Base-by-base conservation (phyloP, 2,113 vertebrate species). In the Cyanocitta stelleri region DNA sequence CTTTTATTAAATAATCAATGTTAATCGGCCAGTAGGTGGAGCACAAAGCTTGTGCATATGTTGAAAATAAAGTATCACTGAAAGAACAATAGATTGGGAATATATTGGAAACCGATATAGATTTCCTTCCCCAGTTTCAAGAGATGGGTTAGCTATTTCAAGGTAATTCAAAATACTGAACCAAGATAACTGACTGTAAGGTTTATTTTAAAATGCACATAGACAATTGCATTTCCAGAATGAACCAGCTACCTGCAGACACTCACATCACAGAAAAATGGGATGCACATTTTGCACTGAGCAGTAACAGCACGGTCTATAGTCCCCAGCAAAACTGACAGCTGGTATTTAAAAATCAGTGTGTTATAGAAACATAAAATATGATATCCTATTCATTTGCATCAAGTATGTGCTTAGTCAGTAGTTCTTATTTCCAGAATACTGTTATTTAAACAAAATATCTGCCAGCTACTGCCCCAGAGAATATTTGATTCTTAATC, bases 11-110 rank as follows among this genome's bases (percentile, higher is more conserved):
- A 68, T 61, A 82, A 78, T 56, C 76, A 85, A 3, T 62, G 81
- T 61, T 83, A 79, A 85, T 49, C 77, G 91, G 74, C 94, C 95
- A 95, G 93, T 19, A 97, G 94, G 67, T 92, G 96, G 95, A 92
- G 96, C 87, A 96, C 74, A 91, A 91, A 73, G 66, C 91, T 83
- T 79, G 62, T 62, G 23, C 32, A 33, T 68, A 66, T 37, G 17
- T 67, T 56, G 51, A 84, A 91, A 94, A 76, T 10, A 51, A 76
- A 59, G 8, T 54, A 43, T 24, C 71, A 72, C 4, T 2, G 32
- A 30, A 87, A 86, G 76, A 59, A 5, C 15, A 80, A 35, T 14
- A 44, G 27, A 81, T 51, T 51, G 7, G 18, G 19, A 91, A 75
- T n/a, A 85, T 20, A 67, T 17, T 68, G 16, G 48, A 85, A 94